Evolutionary conservation across 2,888 invertebrate genomes (phyloP), one percentile per base, ranked within the genome.

Genomic region (Cylindroiulus punctatus): DNA sequence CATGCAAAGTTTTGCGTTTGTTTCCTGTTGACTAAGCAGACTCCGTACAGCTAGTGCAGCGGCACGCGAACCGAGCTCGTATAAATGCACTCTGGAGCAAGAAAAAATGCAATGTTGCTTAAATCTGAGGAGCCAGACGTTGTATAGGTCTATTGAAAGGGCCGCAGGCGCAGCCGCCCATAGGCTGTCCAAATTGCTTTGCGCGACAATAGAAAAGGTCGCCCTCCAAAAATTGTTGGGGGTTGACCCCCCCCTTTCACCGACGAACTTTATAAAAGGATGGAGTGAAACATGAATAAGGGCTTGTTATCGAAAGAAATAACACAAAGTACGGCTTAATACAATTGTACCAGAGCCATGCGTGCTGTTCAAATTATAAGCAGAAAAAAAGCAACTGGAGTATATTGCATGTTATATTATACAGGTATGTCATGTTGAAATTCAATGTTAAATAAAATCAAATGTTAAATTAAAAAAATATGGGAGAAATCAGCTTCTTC

Each of bases 261-360:
- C 52, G n/a, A n/a, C 19, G 52, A 14, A 52, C 52, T 52, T n/a
- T 36, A 36, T 36, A 52, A 52, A 52, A n/a, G 52, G 52, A n/a
- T 52, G n/a, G 52, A 52, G 52, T 52, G 52, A 52, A 52, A 52
- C 52, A 52, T 52, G 52, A 52, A 52, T 52, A 52, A 52, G 52
- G 52, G n/a, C 52, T 52, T 52, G 14, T 52, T 52, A 52, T 52
- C 52, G 52, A 19, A 52, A 52, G 19, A 52, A 52, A 52, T 52
- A n/a, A 52, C 52, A 52, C 5, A n/a, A 14, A 3, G n/a, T 12
- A 52, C 19, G n/a, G 52, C 14, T 52, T 52, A n/a, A n/a, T n/a
- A n/a, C n/a, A n/a, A n/a, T n/a, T n/a, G n/a, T n/a, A n/a, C n/a
- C n/a, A 52, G 52, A 52, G n/a, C 52, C n/a, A n/a, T n/a, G 47